phyloP scores from a whole-genome alignment of 2,113 vertebrate species.

The Ahaetulla prasina region DNA sequence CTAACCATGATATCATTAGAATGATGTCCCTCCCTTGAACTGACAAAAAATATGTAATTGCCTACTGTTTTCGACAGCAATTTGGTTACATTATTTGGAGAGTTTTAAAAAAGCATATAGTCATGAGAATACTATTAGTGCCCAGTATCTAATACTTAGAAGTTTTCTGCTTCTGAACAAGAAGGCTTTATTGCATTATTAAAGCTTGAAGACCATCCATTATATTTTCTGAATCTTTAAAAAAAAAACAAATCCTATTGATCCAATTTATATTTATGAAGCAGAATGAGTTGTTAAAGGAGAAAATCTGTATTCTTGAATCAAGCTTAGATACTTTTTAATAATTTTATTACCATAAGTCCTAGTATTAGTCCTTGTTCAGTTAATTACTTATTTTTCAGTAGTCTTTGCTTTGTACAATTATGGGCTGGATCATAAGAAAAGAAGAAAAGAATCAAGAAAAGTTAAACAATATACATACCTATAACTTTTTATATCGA shows the following conservation, averaged over 20 bases:
- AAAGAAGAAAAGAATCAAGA: neutral
- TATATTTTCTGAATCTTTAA: neutral
- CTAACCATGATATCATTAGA: neutral
- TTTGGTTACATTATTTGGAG: neutral
- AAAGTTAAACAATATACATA: neutral
- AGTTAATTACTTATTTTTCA: neutral
- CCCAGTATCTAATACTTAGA: neutral
- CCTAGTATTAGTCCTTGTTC: neutral
- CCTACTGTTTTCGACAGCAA: neutral
- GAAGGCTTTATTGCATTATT: neutral
- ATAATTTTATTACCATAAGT: neutral
- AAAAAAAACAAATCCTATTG: neutral
- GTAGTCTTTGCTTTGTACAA: neutral
- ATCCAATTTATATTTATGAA: neutral
- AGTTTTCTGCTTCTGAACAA: neutral
- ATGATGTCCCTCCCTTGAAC: neutral
- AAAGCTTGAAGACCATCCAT: neutral
- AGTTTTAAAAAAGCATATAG: neutral
- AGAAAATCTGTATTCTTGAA: neutral
- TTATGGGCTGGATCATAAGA: neutral
- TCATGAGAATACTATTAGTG: neutral
- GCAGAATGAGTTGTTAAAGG: neutral
- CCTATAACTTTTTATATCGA: neutral
- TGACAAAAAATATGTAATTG: neutral
- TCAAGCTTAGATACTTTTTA: neutral